A percentile compares a stretch with the other conserved stretches of the same genome.
Evolutionary conservation across 2,888 invertebrate genomes (phyloP).

Genomic region (Cinara cedri): DNA sequence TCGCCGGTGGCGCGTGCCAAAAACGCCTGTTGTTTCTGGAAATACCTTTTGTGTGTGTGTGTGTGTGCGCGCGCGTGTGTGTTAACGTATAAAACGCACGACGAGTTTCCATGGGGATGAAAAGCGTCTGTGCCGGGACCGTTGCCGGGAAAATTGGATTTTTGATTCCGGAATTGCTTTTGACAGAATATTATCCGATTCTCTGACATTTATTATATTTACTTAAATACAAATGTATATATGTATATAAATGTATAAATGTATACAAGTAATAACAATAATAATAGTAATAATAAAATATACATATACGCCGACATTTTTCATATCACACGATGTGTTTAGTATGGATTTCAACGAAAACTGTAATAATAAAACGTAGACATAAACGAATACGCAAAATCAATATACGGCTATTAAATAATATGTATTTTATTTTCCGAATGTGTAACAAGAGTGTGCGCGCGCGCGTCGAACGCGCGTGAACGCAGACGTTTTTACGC

Average conservation of each 20-base stretch:
- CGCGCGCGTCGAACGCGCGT: too few relatives aligned
- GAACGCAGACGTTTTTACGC: too few relatives aligned
- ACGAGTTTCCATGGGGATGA: constrained; percentile 40
- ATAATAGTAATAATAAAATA: constrained; percentile 25
- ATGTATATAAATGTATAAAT: too few relatives aligned
- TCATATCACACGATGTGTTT: constrained; percentile 21
- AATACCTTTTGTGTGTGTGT: constrained; percentile 48
- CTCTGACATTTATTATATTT: constrained; percentile 18
- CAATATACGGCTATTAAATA: neutral
- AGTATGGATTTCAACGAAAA: neutral
- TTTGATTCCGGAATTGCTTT: constrained; percentile 49
- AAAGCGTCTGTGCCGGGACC: constrained; percentile 49
- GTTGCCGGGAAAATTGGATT: constrained; percentile 48
- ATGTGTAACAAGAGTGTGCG: too few relatives aligned
- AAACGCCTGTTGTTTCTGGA: constrained; percentile 54
- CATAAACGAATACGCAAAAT: constrained; percentile 7
- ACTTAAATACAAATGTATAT: neutral
- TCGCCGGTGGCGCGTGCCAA: constrained; percentile 53
- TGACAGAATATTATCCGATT: constrained; percentile 37
- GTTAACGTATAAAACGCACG: constrained; percentile 37
- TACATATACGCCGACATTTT: constrained; percentile 15
- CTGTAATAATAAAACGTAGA: neutral
- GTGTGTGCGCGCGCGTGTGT: too few relatives aligned
- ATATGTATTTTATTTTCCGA: neutral
- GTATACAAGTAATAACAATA: neutral